These are phyloP conservation scores for Odontomyia ornata DNA, from an alignment of 2,888 invertebrate species.

Conservation along the genomic window DNA sequence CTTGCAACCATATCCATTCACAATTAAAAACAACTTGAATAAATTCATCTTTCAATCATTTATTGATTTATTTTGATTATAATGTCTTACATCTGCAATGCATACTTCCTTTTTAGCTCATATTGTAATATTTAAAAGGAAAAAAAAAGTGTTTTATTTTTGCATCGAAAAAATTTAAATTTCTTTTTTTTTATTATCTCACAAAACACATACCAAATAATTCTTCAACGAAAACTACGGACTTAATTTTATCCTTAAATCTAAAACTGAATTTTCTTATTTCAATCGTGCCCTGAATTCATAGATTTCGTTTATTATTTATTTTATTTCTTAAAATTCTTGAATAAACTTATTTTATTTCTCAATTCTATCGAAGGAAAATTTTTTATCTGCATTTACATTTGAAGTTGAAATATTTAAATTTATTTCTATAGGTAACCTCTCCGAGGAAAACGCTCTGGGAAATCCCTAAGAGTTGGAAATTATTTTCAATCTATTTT, in stretches of 20 bases:
- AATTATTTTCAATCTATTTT: constrained; percentile 14
- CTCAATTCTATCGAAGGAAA: neutral
- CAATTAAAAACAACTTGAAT: too few species aligned
- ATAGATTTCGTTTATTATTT: constrained; percentile 6
- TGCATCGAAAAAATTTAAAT: too few species aligned
- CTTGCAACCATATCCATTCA: too few species aligned
- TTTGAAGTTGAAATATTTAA: neutral
- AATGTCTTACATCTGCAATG: constrained; percentile 34
- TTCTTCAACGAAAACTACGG: too few species aligned
- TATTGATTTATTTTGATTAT: constrained; percentile 49
- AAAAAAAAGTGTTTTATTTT: neutral
- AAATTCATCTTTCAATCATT: neutral
- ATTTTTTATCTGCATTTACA: neutral
- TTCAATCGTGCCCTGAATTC: constrained; percentile 49
- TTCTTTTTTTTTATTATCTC: too few species aligned
- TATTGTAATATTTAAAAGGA: neutral
- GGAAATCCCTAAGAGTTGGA: neutral
- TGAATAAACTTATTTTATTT: too few species aligned
- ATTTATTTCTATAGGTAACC: neutral
- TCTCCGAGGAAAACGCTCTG: too few species aligned
- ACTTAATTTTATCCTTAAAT: too few species aligned
- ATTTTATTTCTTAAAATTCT: too few species aligned
- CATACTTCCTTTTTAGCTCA: constrained; percentile 11
- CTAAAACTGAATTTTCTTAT: neutral
- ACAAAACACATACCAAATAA: too few species aligned